Evolutionary conservation across 2,797 vertebrate genomes (phyloP).

Genomic region (Silurus lanzhouensis): DNA sequence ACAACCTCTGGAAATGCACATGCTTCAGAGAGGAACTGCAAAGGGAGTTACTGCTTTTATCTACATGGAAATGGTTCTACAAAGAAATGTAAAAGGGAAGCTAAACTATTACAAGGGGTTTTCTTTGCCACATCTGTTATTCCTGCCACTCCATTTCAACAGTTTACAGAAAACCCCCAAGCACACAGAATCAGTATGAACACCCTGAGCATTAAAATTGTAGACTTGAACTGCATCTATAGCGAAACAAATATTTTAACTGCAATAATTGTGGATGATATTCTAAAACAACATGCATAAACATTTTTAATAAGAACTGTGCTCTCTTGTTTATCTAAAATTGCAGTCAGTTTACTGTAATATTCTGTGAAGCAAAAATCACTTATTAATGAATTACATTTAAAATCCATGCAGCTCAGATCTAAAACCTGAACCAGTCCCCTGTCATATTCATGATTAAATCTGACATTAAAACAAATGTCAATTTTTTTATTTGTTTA

Average conservation of each 20-base stretch:
- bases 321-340: neutral
- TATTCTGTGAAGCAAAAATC: neutral
- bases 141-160: neutral
- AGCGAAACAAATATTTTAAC: neutral
- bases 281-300: neutral
- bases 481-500: neutral
- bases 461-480: neutral
- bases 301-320: neutral
- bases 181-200: neutral
- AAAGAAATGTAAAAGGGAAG: neutral
- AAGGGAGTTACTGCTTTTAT: slow-evolving; percentile 17
- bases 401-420: neutral
- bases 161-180: neutral
- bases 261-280: neutral
- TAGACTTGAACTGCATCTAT: neutral
- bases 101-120: neutral
- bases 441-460: neutral
- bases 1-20: slow-evolving; percentile 38
- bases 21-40: slow-evolving; percentile 14
- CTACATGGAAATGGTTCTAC: neutral
- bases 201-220: neutral
- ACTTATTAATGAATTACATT: neutral
- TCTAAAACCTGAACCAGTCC: neutral
- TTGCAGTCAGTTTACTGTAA: neutral
- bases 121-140: neutral